These are phyloP conservation scores for Embiotoca jacksoni DNA, from an alignment of 2,113 vertebrate genomes.

Conservation along the genomic window DNA sequence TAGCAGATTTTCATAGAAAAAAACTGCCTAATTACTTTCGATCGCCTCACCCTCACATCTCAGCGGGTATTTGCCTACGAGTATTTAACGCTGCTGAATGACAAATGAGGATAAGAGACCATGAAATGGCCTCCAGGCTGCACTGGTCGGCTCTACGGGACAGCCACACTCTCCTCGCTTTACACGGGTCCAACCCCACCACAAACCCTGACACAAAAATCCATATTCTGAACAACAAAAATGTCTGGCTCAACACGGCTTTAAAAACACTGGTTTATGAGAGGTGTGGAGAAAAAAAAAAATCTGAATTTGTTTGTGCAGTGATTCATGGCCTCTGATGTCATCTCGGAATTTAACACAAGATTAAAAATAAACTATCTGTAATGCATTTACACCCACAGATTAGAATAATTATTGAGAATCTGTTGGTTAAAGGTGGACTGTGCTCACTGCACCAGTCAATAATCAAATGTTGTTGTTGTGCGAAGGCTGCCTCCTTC, in stretches of 20 bases:
- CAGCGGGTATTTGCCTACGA: conserved; percentile 82
- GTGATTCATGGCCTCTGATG: conserved; percentile 26
- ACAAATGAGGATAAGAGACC: conserved; percentile 84
- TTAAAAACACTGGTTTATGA: conserved; percentile 16
- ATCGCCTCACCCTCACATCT: conserved; percentile 72
- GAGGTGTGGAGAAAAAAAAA: conserved; percentile 8
- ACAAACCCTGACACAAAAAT: conserved; percentile 65
- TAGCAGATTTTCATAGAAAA: conserved; percentile 58
- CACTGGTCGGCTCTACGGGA: conserved; percentile 22
- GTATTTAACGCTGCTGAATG: conserved; percentile 83
- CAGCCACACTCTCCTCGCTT: conserved; percentile 29
- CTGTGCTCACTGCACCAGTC: neutral
- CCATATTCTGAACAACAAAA: conserved; percentile 52
- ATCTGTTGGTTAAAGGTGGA: neutral
- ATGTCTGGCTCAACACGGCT: conserved; percentile 54
- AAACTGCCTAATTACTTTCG: conserved; percentile 80
- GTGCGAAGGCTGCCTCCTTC: no score
- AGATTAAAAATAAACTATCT: conserved; percentile 1
- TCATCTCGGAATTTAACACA: conserved; percentile 7
- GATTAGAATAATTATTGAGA: conserved; percentile 4
- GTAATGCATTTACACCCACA: neutral
- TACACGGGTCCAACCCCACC: conserved; percentile 17
- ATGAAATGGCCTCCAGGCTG: conserved; percentile 77
- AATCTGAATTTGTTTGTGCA: neutral
- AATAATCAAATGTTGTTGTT: no score